These are phyloP conservation scores for Meloe dianella DNA, from an alignment of 2,888 invertebrate species.

Conservation along the genomic window DNA sequence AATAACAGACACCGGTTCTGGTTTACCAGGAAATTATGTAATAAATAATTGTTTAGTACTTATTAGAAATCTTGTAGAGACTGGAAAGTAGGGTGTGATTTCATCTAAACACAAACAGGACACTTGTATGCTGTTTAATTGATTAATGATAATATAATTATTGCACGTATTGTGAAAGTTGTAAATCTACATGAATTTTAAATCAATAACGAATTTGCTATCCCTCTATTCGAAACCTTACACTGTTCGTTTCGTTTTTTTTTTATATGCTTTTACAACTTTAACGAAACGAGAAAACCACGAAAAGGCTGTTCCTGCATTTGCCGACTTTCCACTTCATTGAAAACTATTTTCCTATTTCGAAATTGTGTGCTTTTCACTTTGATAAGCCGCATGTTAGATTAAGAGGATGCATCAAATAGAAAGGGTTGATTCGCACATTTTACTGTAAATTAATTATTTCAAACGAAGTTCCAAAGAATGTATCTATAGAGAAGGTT, in stretches of 20 bases:
- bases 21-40: background rate
- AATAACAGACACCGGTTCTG: background rate
- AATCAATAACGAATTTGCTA: background rate
- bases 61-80: no score
- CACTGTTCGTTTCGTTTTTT: background rate
- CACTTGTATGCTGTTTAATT: no score
- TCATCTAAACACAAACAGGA: no score
- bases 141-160: background rate
- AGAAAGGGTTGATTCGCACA: no score
- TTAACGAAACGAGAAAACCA: background rate
- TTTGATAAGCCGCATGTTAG: background rate
- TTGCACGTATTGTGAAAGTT: background rate
- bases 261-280: background rate
- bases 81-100: no score
- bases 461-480: no score
- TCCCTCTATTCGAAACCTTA: background rate
- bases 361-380: background rate
- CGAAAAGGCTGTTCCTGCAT: background rate
- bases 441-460: no score
- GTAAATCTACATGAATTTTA: background rate
- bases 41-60: background rate
- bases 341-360: background rate
- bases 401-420: background rate
- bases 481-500: no score
- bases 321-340: slow-evolving; percentile 1